phyloP scores from a whole-genome alignment of 2,113 vertebrate species.

The Chascanopsetta lugubris region DNA sequence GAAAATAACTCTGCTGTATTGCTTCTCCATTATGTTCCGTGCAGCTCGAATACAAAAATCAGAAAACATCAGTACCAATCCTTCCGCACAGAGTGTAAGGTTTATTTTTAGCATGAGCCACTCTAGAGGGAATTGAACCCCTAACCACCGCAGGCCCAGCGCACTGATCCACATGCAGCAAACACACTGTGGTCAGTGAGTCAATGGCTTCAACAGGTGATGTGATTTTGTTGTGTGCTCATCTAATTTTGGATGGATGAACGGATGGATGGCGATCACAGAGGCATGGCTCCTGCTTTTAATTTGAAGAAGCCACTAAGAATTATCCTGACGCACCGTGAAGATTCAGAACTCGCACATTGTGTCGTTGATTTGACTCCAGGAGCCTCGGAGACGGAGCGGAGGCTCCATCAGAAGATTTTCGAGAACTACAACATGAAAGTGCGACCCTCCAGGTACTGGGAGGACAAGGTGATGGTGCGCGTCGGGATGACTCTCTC shows the following conservation, averaged over 20 bases:
- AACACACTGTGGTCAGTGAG: slow-evolving; percentile 16
- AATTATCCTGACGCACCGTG: no score
- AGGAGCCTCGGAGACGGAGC: slow-evolving; percentile 79
- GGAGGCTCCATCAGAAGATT: slow-evolving; percentile 80
- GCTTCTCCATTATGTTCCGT: not conserved
- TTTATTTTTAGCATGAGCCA: slow-evolving; percentile 47
- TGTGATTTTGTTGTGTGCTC: not conserved
- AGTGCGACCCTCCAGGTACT: slow-evolving; percentile 81
- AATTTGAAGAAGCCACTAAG: no score
- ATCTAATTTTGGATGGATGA: slow-evolving; percentile 1
- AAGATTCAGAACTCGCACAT: no score
- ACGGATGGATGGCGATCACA: not conserved
- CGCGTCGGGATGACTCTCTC: slow-evolving; percentile 88
- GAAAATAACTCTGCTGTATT: no score
- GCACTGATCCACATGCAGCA: slow-evolving; percentile 26
- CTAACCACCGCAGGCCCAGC: slow-evolving; percentile 19
- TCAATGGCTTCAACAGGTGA: slow-evolving; percentile 5
- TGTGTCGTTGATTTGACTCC: no score
- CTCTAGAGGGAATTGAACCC: slow-evolving; percentile 38
- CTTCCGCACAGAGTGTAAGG: not conserved
- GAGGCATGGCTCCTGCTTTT: not conserved
- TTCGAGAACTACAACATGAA: slow-evolving; percentile 85
- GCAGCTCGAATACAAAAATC: not conserved
- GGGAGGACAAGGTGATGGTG: slow-evolving; percentile 84
- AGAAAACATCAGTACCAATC: not conserved